Conservation (phyloP, 2,888 invertebrate species). For the Caenorhabditis sp. region DNA sequence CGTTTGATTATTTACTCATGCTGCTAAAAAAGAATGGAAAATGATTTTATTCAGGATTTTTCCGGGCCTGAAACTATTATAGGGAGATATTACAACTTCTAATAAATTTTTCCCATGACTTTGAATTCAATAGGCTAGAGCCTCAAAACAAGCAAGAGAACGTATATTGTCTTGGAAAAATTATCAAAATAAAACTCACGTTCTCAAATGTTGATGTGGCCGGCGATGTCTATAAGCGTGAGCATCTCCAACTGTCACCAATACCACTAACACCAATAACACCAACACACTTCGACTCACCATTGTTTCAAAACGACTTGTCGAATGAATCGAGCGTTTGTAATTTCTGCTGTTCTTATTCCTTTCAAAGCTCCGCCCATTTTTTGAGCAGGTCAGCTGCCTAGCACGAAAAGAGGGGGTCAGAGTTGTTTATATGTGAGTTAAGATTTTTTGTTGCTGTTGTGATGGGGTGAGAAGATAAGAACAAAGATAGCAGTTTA, state of each 20-base stretch:
- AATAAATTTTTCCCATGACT: too few relatives aligned
- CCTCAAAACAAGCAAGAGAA: too few relatives aligned
- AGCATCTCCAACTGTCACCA: neutral
- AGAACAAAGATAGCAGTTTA: neutral
- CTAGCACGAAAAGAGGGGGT: neutral
- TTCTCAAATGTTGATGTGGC: neutral
- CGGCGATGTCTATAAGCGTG: too few relatives aligned
- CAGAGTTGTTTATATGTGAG: neutral
- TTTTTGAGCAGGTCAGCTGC: neutral
- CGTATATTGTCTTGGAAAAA: too few relatives aligned
- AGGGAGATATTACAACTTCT: too few relatives aligned
- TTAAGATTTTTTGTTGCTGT: neutral
- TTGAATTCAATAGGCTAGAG: too few relatives aligned
- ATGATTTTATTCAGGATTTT: too few relatives aligned
- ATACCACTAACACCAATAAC: neutral
- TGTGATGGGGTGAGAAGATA: neutral
- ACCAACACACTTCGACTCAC: neutral
- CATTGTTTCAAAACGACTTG: neutral
- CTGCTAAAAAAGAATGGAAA: too few relatives aligned
- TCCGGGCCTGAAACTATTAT: too few relatives aligned
- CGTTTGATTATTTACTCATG: too few relatives aligned
- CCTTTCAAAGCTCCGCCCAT: neutral
- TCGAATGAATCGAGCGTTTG: neutral
- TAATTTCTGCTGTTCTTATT: neutral
- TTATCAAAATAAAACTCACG: neutral